Evolutionary conservation across 2,113 vertebrate genomes (phyloP).

Genomic region (Ameiurus melas): DNA sequence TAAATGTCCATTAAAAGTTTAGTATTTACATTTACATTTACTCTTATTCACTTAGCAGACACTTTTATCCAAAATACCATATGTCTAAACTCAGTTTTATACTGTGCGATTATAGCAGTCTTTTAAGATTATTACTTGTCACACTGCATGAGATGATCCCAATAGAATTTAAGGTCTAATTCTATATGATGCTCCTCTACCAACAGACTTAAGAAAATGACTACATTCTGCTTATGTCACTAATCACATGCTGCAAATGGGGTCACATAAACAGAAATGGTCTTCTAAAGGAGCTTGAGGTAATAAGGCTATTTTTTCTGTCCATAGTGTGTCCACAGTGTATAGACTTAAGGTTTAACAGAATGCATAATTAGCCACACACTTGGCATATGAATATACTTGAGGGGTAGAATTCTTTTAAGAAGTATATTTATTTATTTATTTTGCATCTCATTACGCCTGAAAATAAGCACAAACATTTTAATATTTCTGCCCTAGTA

Average conservation of each 20-base stretch:
- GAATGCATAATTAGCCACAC: background rate
- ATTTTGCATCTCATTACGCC: background rate
- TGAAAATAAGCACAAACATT: background rate
- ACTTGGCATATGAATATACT: background rate
- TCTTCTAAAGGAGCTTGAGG: background rate
- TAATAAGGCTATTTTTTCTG: background rate
- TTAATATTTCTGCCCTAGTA: background rate
- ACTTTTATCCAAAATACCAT: no score
- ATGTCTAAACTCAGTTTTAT: background rate
- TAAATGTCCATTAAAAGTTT: background rate
- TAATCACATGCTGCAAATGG: background rate
- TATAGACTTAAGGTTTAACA: background rate
- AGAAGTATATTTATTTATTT: no score
- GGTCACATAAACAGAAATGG: background rate
- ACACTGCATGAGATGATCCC: background rate
- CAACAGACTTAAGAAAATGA: background rate
- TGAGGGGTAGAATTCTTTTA: background rate
- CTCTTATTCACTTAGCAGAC: no score
- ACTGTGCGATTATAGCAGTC: background rate
- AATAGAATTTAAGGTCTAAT: background rate
- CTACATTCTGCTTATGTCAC: background rate
- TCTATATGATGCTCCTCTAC: background rate
- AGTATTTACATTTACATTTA: no score
- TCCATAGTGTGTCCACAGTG: background rate
- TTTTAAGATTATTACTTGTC: background rate